These are phyloP conservation scores for Napeogenes sylphis DNA, from an alignment of 2,888 invertebrate genomes.

Conservation along the genomic window DNA sequence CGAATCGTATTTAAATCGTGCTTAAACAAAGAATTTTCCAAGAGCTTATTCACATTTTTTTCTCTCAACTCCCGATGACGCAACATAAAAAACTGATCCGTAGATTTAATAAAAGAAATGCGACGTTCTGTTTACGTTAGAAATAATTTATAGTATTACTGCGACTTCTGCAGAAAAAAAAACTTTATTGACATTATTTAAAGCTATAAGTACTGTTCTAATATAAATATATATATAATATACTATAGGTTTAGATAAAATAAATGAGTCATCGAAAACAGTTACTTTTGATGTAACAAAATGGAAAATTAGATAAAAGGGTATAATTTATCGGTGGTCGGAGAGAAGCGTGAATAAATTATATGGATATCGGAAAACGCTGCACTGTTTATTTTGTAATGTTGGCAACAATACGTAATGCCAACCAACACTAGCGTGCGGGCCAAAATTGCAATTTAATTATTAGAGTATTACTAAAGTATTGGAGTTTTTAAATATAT, in stretches of 20 bases:
- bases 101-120: slow-evolving; percentile 4
- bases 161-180: neutral
- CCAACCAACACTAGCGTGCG: neutral
- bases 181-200: neutral
- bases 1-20: slow-evolving; percentile 20
- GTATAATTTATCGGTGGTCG: slow-evolving; percentile 1
- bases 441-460: slow-evolving; percentile 1
- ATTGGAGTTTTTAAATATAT: neutral
- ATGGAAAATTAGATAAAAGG: slow-evolving; percentile 2
- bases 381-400: slow-evolving; percentile 15
- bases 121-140: slow-evolving; percentile 1
- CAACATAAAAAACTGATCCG: slow-evolving; percentile 3
- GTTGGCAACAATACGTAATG: slow-evolving; percentile 9
- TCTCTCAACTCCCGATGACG: slow-evolving; percentile 6
- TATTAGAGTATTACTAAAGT: neutral
- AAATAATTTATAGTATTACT: neutral
- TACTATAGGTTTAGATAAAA: too few relatives aligned
- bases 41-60: slow-evolving; percentile 4
- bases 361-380: slow-evolving; percentile 22
- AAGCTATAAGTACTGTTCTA: too few relatives aligned
- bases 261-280: neutral
- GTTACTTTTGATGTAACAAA: neutral
- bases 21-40: slow-evolving; percentile 15
- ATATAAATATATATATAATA: too few relatives aligned
- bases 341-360: slow-evolving; percentile 22